Base-by-base conservation (phyloP, 2,797 vertebrate genomes). In the Novumbra hubbsi region DNA sequence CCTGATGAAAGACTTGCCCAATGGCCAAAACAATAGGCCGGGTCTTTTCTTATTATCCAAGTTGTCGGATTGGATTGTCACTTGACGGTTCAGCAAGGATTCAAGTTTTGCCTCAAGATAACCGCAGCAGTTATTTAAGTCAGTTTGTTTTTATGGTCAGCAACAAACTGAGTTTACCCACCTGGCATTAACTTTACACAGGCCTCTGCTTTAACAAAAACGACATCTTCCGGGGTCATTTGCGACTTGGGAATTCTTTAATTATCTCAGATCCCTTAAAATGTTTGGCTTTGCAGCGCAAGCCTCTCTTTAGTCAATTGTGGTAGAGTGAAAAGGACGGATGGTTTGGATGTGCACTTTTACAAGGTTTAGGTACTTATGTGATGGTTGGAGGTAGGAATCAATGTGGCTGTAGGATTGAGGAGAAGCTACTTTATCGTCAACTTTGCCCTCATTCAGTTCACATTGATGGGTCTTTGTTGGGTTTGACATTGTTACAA, bases 201-300 rank as follows among this genome's bases (percentile, higher is more conserved):
- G 41, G 41, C 21, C 17, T 21, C 67, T 52, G 41, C 5, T 41
- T 4, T 17, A 6, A 50, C 69, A 62, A 19, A n/a, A n/a, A n/a
- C n/a, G n/a, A n/a, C n/a, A n/a, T n/a, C n/a, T n/a, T n/a, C n/a
- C n/a, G n/a, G n/a, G n/a, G n/a, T n/a, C n/a, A 45, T 45, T 1
- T 45, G 9, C 41, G 9, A 11, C 41, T 81, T 69, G 75, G 77
- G 75, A 77, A 57, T 70, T 68, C 68, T 32, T 65, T 67, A 81
- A 80, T 71, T 70, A 14, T 4, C 34, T 38, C 57, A n/a, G 62
- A 45, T 11, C 41, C 41, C 11, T 45, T 45, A 2, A 12, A 12
- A 12, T 45, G 11, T 1, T 14, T 45, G 41, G 41, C 9, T 45
- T 45, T 11, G 41, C 41, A 14, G 41, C 41, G 5, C 14, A 45